These are phyloP conservation scores for Rhinolophus sinicus DNA, from an alignment of 2,113 vertebrate species.

Conservation along the genomic window DNA sequence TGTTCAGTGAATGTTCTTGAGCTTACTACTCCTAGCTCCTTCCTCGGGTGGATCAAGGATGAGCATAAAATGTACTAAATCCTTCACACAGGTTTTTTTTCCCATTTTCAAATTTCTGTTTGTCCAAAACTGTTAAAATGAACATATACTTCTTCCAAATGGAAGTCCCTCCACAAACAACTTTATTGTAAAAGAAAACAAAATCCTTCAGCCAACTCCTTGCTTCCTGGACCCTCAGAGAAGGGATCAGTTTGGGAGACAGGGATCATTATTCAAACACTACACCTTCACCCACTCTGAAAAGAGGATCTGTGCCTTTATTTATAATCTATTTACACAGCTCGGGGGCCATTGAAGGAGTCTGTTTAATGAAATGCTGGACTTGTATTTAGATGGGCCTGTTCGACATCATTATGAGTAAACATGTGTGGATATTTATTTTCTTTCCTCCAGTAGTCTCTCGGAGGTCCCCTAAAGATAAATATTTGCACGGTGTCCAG, in stretches of 20 bases:
- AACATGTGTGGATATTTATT: constrained; percentile 67
- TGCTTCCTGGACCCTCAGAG: neutral
- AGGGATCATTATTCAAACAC: neutral
- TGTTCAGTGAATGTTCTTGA: neutral
- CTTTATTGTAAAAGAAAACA: neutral
- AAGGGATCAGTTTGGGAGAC: constrained; percentile 28
- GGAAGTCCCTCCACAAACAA: neutral
- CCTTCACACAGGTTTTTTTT: neutral
- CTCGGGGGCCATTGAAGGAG: constrained; percentile 19
- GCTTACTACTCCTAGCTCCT: neutral
- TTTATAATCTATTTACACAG: constrained; percentile 64
- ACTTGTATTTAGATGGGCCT: constrained; percentile 49
- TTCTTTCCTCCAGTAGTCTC: constrained; percentile 62
- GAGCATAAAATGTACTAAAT: neutral
- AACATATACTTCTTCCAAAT: neutral
- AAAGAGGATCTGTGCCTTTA: constrained; percentile 41
- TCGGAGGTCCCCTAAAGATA: constrained; percentile 54
- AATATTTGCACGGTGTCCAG: constrained; percentile 65
- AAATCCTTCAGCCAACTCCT: neutral
- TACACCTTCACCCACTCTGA: neutral
- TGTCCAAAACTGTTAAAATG: constrained; percentile 2
- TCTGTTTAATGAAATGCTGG: constrained; percentile 59
- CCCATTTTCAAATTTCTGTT: neutral
- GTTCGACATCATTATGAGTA: constrained; percentile 66
- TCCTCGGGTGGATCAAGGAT: neutral